Evolutionary conservation across 2,113 vertebrate species (phyloP), one percentile per base, ranked within the genome.

Genomic region (Andinoacara biseriatus): DNA sequence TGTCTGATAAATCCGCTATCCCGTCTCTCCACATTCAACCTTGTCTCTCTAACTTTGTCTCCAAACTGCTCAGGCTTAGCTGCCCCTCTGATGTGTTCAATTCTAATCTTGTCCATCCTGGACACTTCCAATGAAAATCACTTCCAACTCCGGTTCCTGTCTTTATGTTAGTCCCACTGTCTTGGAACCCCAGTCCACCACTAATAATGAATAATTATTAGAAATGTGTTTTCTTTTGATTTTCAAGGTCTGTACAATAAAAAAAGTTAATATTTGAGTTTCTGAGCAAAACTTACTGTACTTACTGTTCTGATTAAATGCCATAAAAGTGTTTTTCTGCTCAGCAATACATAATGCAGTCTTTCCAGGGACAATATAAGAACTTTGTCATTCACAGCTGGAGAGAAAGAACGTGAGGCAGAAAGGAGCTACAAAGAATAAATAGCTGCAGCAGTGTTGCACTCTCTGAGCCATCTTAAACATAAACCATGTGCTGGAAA

Each of bases 401-500:
- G 49, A 76, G 60, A 83, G 22, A 40, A 35, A 76, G 80, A 74
- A 58, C 86, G 61, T 46, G 13, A 81, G 87, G 80, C 81, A 74
- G 72, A 58, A 77, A 81, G 78, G 61, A 90, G 86, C 85, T 80
- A 82, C 79, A 85, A 43, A 89, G 80, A 58, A 84, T 89, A 81
- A 90, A 78, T 65, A 56, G 63, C 75, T 84, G 84, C 76, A 82
- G 86, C 78, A 58, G 75, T 20, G 62, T 80, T 75, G 82, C 72
- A 81, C 79, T 63, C 61, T 86, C 67, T 33, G 83, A 86, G 91
- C 86, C 86, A 81, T 93, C 83, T 88, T 87, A 90, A 91, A 88
- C 92, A 92, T 90, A 93, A 92, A 93, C 86, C 84, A 86, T 84
- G 80, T 76, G 83, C 93, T 95, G 93, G 91, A 95, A 93, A 92